Base-by-base conservation (phyloP, 2,888 invertebrate genomes). In the Callyntrura guangdongensis region DNA sequence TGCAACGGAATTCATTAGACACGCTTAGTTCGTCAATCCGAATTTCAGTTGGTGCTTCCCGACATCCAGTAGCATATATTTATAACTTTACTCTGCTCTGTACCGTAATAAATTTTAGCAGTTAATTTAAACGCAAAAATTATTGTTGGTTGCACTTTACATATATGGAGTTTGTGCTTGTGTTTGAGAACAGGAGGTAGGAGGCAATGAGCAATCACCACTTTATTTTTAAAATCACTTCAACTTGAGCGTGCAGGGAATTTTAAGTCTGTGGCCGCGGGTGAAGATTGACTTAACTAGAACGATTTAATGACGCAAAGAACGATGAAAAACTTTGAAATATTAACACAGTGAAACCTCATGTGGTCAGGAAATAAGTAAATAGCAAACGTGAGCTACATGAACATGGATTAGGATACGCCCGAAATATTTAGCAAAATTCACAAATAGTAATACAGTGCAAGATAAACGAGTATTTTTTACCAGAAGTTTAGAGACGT, bases 211-310 rank as follows among this genome's bases (percentile, higher is more conserved):
- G 64, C 45, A 84, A 84, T 84, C 67, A 84, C 25, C 79, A 67
- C 84, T 67, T 17, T 49, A n/a, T 69, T 25, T 20, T n/a, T 69
- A 69, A 69, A 53, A 20, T 67, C 27, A 67, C 20, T 20, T 49
- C 17, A 25, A 45, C 59, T n/a, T 25, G 27, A 47, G 49, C 84
- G 67, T 84, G 84, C 47, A 17, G 17, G 12, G 69, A 84, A 69
- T 84, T 69, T 69, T 49, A 67, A 69, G 69, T 1, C 5, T 53
- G 12, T 67, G 11, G 69, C 84, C 67, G 0, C 67, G 17, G 84
- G 84, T 47, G 47, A 53, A 84, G 49, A 84, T 53, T 53, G 49
- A 83, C 83, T 83, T 82, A 64, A 61, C 69, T 84, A 49, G 84
- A 84, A 69, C 67, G 36, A 84, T 49, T 36, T 47, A 67, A 20